These are phyloP conservation scores for Leptoteleia sp. DNA, from an alignment of 1,140 invertebrate genomes.

Conservation along the genomic window DNA sequence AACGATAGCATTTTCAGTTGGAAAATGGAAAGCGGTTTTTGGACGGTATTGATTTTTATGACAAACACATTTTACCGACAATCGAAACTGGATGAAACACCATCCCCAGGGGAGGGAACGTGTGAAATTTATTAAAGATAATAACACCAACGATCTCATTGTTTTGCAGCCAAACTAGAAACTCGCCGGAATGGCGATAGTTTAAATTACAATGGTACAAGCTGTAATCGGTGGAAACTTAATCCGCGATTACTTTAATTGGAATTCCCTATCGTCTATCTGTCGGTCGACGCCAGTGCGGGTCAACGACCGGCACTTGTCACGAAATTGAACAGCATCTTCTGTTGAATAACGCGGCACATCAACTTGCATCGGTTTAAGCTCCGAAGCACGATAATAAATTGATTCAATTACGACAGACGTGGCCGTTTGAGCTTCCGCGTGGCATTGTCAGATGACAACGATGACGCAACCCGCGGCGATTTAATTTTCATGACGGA, in stretches of 20 bases:
- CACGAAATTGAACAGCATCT: conserved; percentile 17
- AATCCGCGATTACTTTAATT: conserved; percentile 6
- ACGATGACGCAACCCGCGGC: too few species aligned
- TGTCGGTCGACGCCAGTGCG: background rate
- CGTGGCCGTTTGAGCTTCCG: background rate
- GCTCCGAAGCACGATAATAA: background rate
- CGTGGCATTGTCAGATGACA: too few species aligned
- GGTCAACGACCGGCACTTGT: conserved; percentile 24
- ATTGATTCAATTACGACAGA: background rate
- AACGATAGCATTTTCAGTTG: too few species aligned
- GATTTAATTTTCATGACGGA: background rate
- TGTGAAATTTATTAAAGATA: too few species aligned
- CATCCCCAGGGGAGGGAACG: background rate
- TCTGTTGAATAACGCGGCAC: background rate
- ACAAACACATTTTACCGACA: conserved; percentile 13
- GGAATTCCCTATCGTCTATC: background rate
- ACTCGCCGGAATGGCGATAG: background rate
- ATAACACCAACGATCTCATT: too few species aligned
- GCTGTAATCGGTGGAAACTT: background rate
- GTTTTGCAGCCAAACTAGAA: too few species aligned
- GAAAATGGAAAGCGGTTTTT: conserved; percentile 16
- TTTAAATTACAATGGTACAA: too few species aligned
- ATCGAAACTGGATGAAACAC: background rate
- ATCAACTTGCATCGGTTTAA: background rate
- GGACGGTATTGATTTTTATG: conserved; percentile 23